phyloP scores from a whole-genome alignment of 2,113 vertebrate genomes.

The Platichthys stellatus region DNA sequence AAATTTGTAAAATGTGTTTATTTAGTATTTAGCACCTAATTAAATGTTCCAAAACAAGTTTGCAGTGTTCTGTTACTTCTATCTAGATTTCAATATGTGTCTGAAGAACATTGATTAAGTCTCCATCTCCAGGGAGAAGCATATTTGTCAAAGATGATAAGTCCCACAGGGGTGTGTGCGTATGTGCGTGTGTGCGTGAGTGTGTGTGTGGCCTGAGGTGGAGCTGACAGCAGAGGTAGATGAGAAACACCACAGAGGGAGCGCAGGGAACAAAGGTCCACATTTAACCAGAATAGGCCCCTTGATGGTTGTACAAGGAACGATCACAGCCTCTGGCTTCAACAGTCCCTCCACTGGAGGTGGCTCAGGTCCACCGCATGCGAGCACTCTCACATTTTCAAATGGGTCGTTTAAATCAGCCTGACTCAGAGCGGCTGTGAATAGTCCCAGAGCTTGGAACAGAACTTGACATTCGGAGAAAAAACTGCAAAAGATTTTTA shows the following conservation, averaged over 20 bases:
- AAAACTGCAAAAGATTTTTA: neutral
- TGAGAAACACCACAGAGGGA: slow-evolving; percentile 37
- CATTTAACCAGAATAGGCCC: slow-evolving; percentile 32
- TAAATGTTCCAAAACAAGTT: neutral
- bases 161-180: slow-evolving; percentile 42
- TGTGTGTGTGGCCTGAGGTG: slow-evolving; percentile 29
- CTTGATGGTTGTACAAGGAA: slow-evolving; percentile 41
- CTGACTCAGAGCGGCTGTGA: neutral
- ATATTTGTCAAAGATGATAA: slow-evolving; percentile 45
- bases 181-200: slow-evolving; percentile 1
- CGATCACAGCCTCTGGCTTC: slow-evolving; percentile 44
- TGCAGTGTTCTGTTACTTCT: slow-evolving; percentile 7
- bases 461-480: slow-evolving; percentile 5
- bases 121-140: slow-evolving; percentile 46
- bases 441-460: slow-evolving; percentile 2
- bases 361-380: slow-evolving; percentile 28
- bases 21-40: no score
- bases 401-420: slow-evolving; percentile 1
- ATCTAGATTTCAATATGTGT: slow-evolving; percentile 10
- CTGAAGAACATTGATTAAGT: slow-evolving; percentile 41
- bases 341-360: slow-evolving; percentile 18
- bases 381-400: slow-evolving; percentile 10
- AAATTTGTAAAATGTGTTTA: neutral
- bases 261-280: slow-evolving; percentile 12
- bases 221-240: slow-evolving; percentile 10